A percentile compares a stretch with the other conserved stretches of the same genome.
Conservation (phyloP, 92 coral and sea anemone species). For the Hydrozoanthus gracilis region DNA sequence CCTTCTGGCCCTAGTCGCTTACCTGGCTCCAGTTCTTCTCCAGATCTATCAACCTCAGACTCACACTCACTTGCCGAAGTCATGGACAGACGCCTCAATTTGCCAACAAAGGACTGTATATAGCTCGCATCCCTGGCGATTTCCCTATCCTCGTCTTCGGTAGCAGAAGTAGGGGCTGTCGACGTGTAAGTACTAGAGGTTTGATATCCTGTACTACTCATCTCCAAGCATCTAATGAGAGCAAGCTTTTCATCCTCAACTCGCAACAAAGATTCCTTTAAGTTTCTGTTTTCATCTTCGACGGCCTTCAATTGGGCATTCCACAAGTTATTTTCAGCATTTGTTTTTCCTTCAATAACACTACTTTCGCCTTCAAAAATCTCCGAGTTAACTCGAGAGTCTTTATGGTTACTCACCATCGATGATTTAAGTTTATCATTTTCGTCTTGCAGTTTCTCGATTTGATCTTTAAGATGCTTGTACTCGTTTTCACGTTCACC, state of each 20-base stretch:
- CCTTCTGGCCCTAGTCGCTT: slow-evolving; percentile 40
- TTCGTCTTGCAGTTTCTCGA: slow-evolving; percentile 66
- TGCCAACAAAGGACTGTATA: slow-evolving; percentile 41
- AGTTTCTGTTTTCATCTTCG: slow-evolving; percentile 64
- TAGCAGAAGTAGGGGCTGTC: slow-evolving; percentile 44
- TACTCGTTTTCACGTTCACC: slow-evolving; percentile 62
- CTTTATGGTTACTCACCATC: slow-evolving; percentile 61
- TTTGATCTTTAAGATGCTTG: slow-evolving; percentile 43
- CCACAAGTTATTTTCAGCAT: slow-evolving; percentile 65
- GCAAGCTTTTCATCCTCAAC: slow-evolving; percentile 85
- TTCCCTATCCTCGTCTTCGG: slow-evolving; percentile 22
- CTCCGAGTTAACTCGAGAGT: slow-evolving; percentile 57
- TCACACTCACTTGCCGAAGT: slow-evolving; percentile 42
- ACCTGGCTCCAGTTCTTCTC: slow-evolving; percentile 50
- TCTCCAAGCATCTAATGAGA: slow-evolving; percentile 76
- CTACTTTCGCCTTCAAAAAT: slow-evolving; percentile 68
- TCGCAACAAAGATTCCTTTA: slow-evolving; percentile 67
- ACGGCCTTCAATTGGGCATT: slow-evolving; percentile 60
- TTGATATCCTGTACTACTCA: slow-evolving; percentile 56
- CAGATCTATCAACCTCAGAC: slow-evolving; percentile 39
- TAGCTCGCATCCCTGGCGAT: slow-evolving; percentile 33
- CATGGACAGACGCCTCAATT: slow-evolving; percentile 42
- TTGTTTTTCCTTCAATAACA: slow-evolving; percentile 44
- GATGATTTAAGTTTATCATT: slow-evolving; percentile 61
- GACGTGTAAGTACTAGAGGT: slow-evolving; percentile 61